These are phyloP conservation scores for Syrrhaptes paradoxus DNA, from an alignment of 2,113 vertebrate species.

Conservation along the genomic window DNA sequence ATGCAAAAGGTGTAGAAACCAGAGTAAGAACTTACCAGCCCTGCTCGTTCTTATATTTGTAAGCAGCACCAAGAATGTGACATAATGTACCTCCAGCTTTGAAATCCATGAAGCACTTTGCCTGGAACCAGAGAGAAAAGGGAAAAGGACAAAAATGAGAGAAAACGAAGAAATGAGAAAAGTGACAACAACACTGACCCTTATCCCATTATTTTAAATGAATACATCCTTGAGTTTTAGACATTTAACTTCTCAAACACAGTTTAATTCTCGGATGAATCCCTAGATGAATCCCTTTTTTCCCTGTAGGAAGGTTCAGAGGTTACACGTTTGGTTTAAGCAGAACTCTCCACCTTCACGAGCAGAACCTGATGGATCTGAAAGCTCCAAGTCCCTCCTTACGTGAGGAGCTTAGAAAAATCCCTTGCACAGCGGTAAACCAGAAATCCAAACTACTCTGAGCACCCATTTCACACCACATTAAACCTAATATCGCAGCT, in stretches of 20 bases:
- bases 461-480: background rate
- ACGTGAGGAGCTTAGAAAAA: accelerated
- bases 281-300: background rate
- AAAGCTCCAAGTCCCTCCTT: background rate
- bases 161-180: no score
- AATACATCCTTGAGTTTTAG: background rate
- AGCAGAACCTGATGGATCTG: background rate
- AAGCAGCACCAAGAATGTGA: constrained; percentile 95
- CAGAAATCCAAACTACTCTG: background rate
- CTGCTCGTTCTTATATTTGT: constrained; percentile 98
- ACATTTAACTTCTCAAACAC: background rate
- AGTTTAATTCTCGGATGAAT: background rate
- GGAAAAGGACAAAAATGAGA: background rate
- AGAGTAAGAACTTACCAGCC: constrained; percentile 88
- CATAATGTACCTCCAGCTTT: constrained; percentile 94
- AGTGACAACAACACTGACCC: background rate
- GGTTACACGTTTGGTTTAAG: background rate
- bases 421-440: background rate
- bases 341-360: background rate
- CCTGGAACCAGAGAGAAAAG: constrained; percentile 73
- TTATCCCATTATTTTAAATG: background rate
- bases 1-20: constrained; percentile 25
- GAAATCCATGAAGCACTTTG: constrained; percentile 98
- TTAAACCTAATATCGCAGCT: background rate
- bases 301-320: background rate